Conservation (phyloP, 2,113 vertebrate genomes). For the Casuarius casuarius region DNA sequence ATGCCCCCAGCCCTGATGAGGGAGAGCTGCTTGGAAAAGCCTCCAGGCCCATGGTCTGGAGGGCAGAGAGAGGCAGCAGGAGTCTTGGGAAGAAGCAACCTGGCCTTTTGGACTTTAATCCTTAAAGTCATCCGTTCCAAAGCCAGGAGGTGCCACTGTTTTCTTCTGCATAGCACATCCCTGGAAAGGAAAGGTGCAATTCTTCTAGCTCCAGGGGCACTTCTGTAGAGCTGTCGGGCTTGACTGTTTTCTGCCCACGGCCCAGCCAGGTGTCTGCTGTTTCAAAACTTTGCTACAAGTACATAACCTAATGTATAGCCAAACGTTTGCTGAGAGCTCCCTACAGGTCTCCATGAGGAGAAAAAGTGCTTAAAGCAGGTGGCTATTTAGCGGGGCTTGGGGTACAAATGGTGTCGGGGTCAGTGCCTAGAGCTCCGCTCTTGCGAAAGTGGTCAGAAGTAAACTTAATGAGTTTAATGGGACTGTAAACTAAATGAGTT, state of each 20-base stretch:
- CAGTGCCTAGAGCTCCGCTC: neutral
- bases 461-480: neutral
- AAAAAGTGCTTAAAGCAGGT: neutral
- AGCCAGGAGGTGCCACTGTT: no score
- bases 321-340: neutral
- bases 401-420: neutral
- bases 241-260: neutral
- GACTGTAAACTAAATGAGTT: neutral
- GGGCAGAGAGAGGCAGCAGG: neutral
- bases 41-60: neutral
- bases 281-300: neutral
- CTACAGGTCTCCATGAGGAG: neutral
- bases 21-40: neutral
- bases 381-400: neutral
- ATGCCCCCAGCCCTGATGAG: neutral
- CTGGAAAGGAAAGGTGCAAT: no score
- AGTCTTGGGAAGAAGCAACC: neutral
- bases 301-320: neutral
- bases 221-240: neutral
- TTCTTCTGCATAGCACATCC: no score
- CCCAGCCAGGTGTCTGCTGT: neutral
- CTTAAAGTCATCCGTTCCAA: no score
- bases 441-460: neutral
- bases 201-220: no score
- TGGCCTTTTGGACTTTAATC: neutral